phyloP scores from a whole-genome alignment of 1,140 invertebrate species.

The Drosophila lacertosa region DNA sequence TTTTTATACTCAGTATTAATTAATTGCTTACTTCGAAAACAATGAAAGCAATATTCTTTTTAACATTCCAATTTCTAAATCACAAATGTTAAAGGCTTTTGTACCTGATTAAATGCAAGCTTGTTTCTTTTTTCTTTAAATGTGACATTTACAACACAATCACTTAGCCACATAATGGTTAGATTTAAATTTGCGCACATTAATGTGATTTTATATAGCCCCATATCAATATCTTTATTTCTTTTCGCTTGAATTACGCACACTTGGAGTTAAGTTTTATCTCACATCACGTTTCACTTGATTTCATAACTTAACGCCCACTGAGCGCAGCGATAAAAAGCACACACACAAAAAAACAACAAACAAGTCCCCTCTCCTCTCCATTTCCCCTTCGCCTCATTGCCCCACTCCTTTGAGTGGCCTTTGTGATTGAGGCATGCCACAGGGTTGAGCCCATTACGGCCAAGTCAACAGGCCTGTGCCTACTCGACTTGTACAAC shows the following conservation, averaged over 20 bases:
- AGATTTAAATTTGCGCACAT: too few species aligned
- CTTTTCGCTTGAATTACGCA: constrained; percentile 27
- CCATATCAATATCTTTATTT: constrained; percentile 8
- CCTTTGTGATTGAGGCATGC: constrained; percentile 37
- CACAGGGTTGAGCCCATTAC: constrained; percentile 59
- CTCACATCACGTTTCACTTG: constrained; percentile 62
- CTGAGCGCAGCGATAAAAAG: constrained; percentile 48
- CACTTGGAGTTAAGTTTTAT: constrained; percentile 64
- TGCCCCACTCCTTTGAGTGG: constrained; percentile 21
- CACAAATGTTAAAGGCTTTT: too few species aligned
- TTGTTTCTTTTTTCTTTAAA: too few species aligned
- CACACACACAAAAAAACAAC: constrained; percentile 4
- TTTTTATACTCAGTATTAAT: too few species aligned
- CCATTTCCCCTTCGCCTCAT: neutral
- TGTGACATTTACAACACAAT: too few species aligned
- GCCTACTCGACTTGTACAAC: constrained; percentile 56
- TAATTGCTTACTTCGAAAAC: too few species aligned
- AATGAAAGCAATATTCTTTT: too few species aligned
- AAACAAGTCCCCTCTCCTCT: too few species aligned
- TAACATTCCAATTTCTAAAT: too few species aligned
- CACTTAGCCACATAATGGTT: too few species aligned
- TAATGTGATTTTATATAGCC: too few species aligned
- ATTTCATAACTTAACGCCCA: constrained; percentile 70
- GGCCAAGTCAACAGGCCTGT: constrained; percentile 47
- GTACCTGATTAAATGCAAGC: too few species aligned